Percentiles rank a stretch among this genome's conserved stretches.
These are phyloP conservation scores for Rhorus exstirpatorius DNA, from an alignment of 2,888 invertebrate species.

Conservation along the genomic window DNA sequence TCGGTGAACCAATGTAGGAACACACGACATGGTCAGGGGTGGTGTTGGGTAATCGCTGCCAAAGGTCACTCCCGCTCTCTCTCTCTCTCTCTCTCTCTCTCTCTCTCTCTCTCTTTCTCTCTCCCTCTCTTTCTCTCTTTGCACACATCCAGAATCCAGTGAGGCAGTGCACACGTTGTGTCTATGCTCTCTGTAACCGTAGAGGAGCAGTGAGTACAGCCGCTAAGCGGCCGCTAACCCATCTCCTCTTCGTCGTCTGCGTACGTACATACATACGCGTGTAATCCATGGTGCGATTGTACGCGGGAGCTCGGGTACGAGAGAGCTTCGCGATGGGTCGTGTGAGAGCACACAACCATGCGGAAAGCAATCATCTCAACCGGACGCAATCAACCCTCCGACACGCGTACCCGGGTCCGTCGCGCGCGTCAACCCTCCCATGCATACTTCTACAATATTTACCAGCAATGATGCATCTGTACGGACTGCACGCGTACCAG, in stretches of 20 bases:
- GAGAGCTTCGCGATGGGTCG: constrained; percentile 57
- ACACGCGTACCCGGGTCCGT: constrained; percentile 71
- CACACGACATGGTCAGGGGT: constrained; percentile 5
- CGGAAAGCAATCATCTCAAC: constrained; percentile 85
- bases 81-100: constrained; percentile 22
- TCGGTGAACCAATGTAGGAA: constrained; percentile 69
- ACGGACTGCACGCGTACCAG: not conserved
- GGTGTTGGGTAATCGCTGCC: constrained; percentile 69
- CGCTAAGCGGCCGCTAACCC: constrained; percentile 48
- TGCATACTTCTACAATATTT: constrained; percentile 53
- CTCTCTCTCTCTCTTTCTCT: constrained; percentile 14
- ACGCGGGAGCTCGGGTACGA: constrained; percentile 13
- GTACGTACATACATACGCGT: constrained; percentile 36
- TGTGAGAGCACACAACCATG: constrained; percentile 76
- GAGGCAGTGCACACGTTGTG: constrained; percentile 18
- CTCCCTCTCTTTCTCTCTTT: constrained; percentile 10
- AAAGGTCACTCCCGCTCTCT: constrained; percentile 50
- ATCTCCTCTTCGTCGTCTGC: constrained; percentile 9
- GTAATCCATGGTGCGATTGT: constrained; percentile 31
- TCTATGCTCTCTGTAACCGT: constrained; percentile 54
- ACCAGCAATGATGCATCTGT: constrained; percentile 10
- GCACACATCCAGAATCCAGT: constrained; percentile 24
- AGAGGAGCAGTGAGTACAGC: constrained; percentile 39
- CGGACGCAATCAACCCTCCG: constrained; percentile 84
- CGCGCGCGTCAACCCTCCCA: constrained; percentile 54